Evolutionary conservation across 2,888 invertebrate genomes (phyloP), one percentile per base, ranked within the genome.

Genomic region (Ochropleura plecta): DNA sequence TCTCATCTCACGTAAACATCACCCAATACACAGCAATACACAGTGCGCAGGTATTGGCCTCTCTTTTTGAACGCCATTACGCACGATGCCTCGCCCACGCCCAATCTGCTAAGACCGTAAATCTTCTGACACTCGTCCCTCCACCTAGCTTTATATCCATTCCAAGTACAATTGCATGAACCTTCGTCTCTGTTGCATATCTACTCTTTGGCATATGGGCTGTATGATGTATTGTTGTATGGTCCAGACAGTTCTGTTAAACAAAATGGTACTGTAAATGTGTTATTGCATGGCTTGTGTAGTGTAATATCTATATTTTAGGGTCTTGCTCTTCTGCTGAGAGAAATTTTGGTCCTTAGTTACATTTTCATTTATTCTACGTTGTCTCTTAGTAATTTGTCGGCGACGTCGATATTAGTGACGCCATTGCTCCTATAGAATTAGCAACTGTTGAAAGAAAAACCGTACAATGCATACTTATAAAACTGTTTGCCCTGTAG

Each of bases 171-270:
- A 12, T 30, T 62, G 16, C 20, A 0, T 0, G 5, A 14, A 42
- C 14, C 1, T 55, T 6, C 12, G n/a, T 16, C 30, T 81, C 81
- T 68, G 60, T 64, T 48, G 20, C 18, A 8, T 49, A 7, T 75
- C n/a, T 81, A 64, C 48, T 81, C 78, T 20, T 8, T 8, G 69
- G 5, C 42, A 8, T n/a, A n/a, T 18, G 42, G 42, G 18, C 42
- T 64, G 16, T 53, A 49, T 81, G 76, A 78, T 76, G 14, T 65
- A 85, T 79, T 78, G 74, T 78, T 49, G 76, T 72, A 70, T 55
- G 73, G 69, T 5, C 20, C 42, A 44, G 74, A 78, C 71, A 76
- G 69, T 76, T 72, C 66, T 69, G 69, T 76, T 18, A 69, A 80
- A 83, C 69, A 69, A 80, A 80, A 66, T 76, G 40, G 10, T 70